phyloP scores from a whole-genome alignment of 2,888 invertebrate genomes.

The Cistogaster globosa region DNA sequence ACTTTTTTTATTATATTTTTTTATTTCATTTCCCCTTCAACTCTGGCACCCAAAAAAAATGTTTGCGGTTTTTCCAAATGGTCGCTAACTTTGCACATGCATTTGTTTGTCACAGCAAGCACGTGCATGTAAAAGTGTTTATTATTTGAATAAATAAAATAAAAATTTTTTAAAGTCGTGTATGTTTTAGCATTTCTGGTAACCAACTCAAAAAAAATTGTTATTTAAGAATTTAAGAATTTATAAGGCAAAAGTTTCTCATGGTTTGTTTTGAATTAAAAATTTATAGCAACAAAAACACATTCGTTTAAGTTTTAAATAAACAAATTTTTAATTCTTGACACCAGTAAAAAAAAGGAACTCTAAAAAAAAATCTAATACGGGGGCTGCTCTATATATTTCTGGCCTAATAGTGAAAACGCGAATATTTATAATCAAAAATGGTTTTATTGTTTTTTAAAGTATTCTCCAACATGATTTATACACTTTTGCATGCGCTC shows the following conservation, averaged over 20 bases:
- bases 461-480: no score
- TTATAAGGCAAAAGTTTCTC: not conserved
- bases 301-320: not conserved
- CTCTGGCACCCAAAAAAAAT: not conserved
- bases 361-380: not conserved
- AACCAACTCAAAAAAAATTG: not conserved
- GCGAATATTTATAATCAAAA: no score
- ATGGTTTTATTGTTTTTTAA: no score
- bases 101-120: not conserved
- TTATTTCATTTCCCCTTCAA: not conserved
- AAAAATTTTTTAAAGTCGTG: not conserved
- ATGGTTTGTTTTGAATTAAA: not conserved
- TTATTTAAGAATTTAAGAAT: not conserved
- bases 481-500: no score
- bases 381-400: no score
- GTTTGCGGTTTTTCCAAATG: conserved; percentile 14
- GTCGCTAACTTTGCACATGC: not conserved
- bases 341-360: not conserved
- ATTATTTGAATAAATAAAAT: conserved; percentile 19
- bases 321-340: not conserved
- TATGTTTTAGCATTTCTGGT: not conserved
- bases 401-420: no score
- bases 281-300: not conserved
- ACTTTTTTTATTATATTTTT: not conserved
- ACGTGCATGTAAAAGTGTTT: not conserved